Base-by-base conservation (phyloP, 2,113 vertebrate species). In the Ranitomeya variabilis region DNA sequence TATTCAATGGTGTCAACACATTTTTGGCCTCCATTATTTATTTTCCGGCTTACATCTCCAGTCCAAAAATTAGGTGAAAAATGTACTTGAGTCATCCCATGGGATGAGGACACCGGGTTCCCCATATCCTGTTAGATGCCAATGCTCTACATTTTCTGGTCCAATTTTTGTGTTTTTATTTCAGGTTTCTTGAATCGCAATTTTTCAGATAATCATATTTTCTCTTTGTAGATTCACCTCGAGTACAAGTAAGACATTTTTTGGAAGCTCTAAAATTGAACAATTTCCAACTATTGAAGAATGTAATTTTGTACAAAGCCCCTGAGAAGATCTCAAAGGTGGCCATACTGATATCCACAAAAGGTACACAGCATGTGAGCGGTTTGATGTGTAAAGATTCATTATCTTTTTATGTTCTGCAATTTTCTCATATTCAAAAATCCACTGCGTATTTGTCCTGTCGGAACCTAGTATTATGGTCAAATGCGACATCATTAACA, bases 341-440 rank as follows among this genome's bases (percentile, higher is more conserved):
- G 2, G 97, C 93, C 0, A 95, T 97, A 82, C 96, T 98, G 6
- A 94, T 98, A 93, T 98, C 97, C 9, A 96, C 96, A 77, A 94
- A 96, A 93, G 97, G 96, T 97, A 85, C 0, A 26, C 57, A 11
- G 23, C 26, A 10, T 10, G 9, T 2, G 66, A 23, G 10, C 21
- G 11, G n/a, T 8, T 23, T 67, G 4, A 6, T 31, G 64, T 67
- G 21, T 11, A 45, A 45, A 45, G 37, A 45, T 45, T 45, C 37
- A 45, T 4, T 45, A 11, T 23, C 64, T 67, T 23, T 23, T n/a
- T 23, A 67, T 67, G 64, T 23, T 23, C 64, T 9, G 19, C 21
- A 11, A 23, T 10, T 23, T n/a, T 23, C 21, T 10, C 21, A 67
- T 67, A 21, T 19, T 19, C 55, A 11, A 11, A 11, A 57, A 11